Evolutionary conservation across 35 echinoderm and acorn worm species (phyloP), one percentile per base, ranked within the genome.

Genomic region (Apostichopus californicus): DNA sequence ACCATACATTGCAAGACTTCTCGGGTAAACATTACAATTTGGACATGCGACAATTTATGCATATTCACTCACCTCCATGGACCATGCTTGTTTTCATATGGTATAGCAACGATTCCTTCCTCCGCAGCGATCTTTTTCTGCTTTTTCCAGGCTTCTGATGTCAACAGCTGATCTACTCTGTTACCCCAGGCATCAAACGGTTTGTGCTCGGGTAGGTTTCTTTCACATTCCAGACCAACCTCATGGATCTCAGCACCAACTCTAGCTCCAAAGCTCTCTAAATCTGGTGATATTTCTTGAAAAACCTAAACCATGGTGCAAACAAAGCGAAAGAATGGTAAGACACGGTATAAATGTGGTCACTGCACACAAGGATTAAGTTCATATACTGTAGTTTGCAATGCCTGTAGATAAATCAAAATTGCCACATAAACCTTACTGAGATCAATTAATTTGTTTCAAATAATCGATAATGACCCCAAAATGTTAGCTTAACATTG

Each of bases 131-230:
- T 96, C 5, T 17, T 15, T 55, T 98, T 96, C 72, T 96, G 93
- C 78, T 87, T 92, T 79, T 98, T 98, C 97, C 97, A 98, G 26
- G 97, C 97, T 15, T 91, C 65, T 91, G 92, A 94, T 57, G 95
- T 98, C 24, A 96, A 80, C 5, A 98, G 56, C 25, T 95, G 65
- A 86, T 98, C 97, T 0, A 96, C 90, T 24, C 95, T 57, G 60
- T 95, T 98, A 20, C 97, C 97, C 97, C 97, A 98, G 3, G 97
- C 97, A 95, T 98, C 97, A 90, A 91, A 98, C 24, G 93, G 86
- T 78, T 88, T 17, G 18, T 91, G 86, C 11, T 91, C 86, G 5
- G 97, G 97, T 17, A 79, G 93, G 77, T 95, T 96, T 57, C 78
- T 66, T 20, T 98, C 97, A 65, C 97, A 98, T 46, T 94, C 80